phyloP scores from a whole-genome alignment of 2,113 vertebrate genomes.

The Epinephelus moara region DNA sequence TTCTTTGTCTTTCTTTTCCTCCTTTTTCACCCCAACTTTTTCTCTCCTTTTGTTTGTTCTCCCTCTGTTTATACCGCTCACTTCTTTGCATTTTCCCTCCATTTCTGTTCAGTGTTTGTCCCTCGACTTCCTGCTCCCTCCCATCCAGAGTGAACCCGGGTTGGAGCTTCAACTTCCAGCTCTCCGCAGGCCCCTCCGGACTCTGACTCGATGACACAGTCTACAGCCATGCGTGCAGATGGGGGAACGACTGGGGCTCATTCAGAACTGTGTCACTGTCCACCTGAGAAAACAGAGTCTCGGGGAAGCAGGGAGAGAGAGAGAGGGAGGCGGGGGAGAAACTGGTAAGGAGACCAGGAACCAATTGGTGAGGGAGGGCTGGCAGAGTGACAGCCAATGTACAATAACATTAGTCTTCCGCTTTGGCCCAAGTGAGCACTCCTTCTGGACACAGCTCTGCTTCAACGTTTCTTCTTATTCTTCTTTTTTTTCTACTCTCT shows the following conservation, averaged over 20 bases:
- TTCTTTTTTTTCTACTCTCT: conserved; percentile 51
- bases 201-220: conserved; percentile 92
- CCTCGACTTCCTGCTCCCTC: conserved; percentile 80
- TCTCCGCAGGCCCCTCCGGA: conserved; percentile 86
- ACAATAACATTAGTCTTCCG: conserved; percentile 99
- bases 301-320: conserved; percentile 73
- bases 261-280: conserved; percentile 97
- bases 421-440: conserved; percentile 88
- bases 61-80: conserved; percentile 43
- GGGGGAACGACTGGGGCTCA: conserved; percentile 88
- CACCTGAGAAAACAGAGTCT: conserved; percentile 97
- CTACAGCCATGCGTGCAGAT: conserved; percentile 89
- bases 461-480: conserved; percentile 83
- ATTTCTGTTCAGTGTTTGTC: conserved; percentile 67
- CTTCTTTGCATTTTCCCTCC: conserved; percentile 46
- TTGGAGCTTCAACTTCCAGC: conserved; percentile 90
- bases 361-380: conserved; percentile 91
- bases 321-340: conserved; percentile 58
- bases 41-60: conserved; percentile 52
- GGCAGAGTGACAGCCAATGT: conserved; percentile 91
- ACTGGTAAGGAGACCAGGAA: conserved; percentile 84
- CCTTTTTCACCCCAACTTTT: conserved; percentile 37
- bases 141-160: conserved; percentile 86
- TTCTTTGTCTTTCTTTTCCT: conserved; percentile 48
- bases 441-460: conserved; percentile 92